phyloP scores from a whole-genome alignment of 2,888 invertebrate genomes.

The Masnerella sp. region DNA sequence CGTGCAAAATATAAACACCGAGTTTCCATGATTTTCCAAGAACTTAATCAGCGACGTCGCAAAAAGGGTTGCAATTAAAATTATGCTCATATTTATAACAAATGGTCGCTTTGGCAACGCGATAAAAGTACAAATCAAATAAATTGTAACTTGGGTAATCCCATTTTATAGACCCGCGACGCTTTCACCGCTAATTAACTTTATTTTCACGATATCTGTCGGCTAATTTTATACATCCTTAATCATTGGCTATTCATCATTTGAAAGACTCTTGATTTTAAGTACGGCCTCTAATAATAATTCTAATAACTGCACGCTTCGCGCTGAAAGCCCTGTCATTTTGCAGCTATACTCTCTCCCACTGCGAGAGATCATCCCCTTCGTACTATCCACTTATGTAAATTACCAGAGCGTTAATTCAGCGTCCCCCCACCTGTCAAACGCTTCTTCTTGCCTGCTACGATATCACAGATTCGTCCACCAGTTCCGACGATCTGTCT shows the following conservation, averaged over 20 bases:
- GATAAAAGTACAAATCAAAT: conserved; percentile 52
- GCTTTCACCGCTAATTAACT: conserved; percentile 69
- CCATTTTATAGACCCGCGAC: conserved; percentile 47
- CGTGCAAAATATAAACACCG: too few relatives aligned
- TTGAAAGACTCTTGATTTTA: conserved; percentile 77
- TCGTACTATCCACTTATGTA: conserved; percentile 71
- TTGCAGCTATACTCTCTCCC: conserved; percentile 60
- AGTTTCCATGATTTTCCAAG: too few relatives aligned
- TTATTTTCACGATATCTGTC: conserved; percentile 67
- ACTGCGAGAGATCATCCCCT: conserved; percentile 57
- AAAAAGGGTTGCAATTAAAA: conserved; percentile 39
- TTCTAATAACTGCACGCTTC: conserved; percentile 73
- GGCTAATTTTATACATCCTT: conserved; percentile 71
- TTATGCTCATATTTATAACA: conserved; percentile 38
- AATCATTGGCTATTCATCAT: conserved; percentile 75
- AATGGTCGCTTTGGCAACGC: conserved; percentile 31
- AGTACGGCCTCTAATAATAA: conserved; percentile 76
- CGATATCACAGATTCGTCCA: conserved; percentile 46
- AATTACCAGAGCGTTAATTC: conserved; percentile 71
- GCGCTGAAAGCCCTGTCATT: conserved; percentile 67
- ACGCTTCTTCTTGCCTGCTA: conserved; percentile 56
- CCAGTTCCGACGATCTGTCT: conserved; percentile 33
- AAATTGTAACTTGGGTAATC: conserved; percentile 60
- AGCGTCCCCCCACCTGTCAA: conserved; percentile 57
- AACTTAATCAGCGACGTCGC: background rate